Base-by-base conservation (phyloP, 2,797 vertebrate genomes). In the Gymnothorax javanicus region DNA sequence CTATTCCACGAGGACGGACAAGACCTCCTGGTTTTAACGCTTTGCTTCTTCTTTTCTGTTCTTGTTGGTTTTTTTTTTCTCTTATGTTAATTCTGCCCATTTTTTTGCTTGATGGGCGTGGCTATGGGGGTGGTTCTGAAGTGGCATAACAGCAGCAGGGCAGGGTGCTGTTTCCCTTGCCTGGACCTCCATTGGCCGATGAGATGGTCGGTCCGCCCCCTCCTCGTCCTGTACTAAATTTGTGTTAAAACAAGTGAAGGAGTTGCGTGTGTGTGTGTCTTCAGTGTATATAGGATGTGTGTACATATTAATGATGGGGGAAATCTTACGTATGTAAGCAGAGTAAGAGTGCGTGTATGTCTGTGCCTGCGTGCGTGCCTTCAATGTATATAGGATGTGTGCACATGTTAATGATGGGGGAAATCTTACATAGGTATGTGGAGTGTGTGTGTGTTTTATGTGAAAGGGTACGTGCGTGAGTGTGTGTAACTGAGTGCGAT, bases 141-240 rank as follows among this genome's bases (percentile, higher is more conserved):
- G 59, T 84, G 82, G 52, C 56, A 11, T 56, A 57, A 84, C 56
- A 52, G 81, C 59, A 83, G 56, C n/a, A 50, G 13, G 43, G 82
- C 9, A 0, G 58, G 58, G 58, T 9, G 11, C 59, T 71, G 57
- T 43, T 43, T 17, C 57, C 52, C 71, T 64, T 83, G 81, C 82
- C 86, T 77, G 86, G 86, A 87, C 82, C 75, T 62, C 67, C 82
- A 79, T 58, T 84, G 56, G 73, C 69, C 67, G 17, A 23, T 25
- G 56, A 58, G 33, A 64, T 84, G 67, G 86, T 71, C 43, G 25
- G 58, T 58, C 82, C 82, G 50, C 27, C n/a, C 82, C 11, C 64
- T 59, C 59, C 25, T 27, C 86, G 27, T 17, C 50, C 75, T 11
- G 15, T 13, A 4, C 20, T n/a, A 64, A 79, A 50, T 60, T 79